Evolutionary conservation across 2,797 vertebrate species (phyloP).

Genomic region (Aulostomus chinensis): DNA sequence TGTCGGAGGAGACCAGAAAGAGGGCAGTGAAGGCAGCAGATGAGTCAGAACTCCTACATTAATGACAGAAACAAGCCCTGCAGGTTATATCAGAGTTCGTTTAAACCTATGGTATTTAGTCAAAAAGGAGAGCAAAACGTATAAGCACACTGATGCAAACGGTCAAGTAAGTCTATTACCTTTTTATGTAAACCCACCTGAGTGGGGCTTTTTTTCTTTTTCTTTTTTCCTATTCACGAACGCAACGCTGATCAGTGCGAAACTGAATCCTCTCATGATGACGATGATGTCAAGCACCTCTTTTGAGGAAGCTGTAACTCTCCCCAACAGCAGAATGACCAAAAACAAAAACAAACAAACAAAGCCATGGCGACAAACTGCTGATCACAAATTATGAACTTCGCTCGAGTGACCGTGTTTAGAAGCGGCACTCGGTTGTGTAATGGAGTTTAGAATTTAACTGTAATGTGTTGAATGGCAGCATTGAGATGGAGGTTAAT

Average conservation of each 20-base stretch:
- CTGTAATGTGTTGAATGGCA: slow-evolving; percentile 21
- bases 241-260: neutral
- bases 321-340: neutral
- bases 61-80: slow-evolving; percentile 39
- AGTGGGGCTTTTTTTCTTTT: too few relatives aligned
- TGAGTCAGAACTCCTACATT: slow-evolving; percentile 68
- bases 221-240: too few relatives aligned
- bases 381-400: slow-evolving; percentile 46
- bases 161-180: slow-evolving; percentile 4
- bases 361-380: slow-evolving; percentile 1
- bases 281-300: neutral
- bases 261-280: neutral
- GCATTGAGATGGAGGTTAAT: slow-evolving; percentile 24
- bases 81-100: slow-evolving; percentile 29
- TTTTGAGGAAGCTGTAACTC: slow-evolving; percentile 2
- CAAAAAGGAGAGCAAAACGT: too few relatives aligned
- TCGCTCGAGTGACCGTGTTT: slow-evolving; percentile 34
- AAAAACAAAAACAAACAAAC: too few relatives aligned
- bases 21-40: slow-evolving; percentile 51
- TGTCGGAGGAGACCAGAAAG: slow-evolving; percentile 48
- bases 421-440: slow-evolving; percentile 48
- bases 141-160: slow-evolving; percentile 1
- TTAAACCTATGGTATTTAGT: slow-evolving; percentile 25
- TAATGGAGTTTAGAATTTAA: slow-evolving; percentile 64
- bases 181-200: neutral